Conservation (phyloP, 2,888 invertebrate genomes). For the Callinectes sapidus region DNA sequence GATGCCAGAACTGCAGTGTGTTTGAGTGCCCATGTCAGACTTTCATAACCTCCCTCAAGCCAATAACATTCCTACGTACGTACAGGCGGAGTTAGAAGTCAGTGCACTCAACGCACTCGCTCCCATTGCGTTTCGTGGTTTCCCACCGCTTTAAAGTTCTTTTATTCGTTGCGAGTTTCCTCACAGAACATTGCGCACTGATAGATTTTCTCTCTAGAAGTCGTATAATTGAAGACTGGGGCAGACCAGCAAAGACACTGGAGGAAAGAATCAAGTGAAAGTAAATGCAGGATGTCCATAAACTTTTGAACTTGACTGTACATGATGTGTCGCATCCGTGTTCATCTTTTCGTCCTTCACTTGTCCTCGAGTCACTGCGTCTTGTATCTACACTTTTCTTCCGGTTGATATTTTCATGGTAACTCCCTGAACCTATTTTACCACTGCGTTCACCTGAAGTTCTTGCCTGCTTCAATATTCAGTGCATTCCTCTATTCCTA, state of each 20-base stretch:
- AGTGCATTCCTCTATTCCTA: not conserved
- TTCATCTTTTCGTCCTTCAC: not conserved
- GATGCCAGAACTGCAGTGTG: not conserved
- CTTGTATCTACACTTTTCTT: not conserved
- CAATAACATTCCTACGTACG: not conserved
- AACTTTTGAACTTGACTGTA: not conserved
- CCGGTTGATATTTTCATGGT: not conserved
- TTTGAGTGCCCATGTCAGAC: not conserved
- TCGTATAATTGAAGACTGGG: too few species aligned
- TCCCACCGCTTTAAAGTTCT: too few species aligned
- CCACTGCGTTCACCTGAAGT: not conserved
- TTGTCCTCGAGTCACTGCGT: not conserved
- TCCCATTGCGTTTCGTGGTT: too few species aligned
- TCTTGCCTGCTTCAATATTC: not conserved
- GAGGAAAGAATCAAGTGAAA: too few species aligned
- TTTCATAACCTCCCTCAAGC: not conserved
- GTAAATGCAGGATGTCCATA: too few species aligned
- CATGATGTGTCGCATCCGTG: not conserved
- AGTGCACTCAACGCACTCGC: too few species aligned
- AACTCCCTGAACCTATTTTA: not conserved
- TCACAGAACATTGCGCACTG: too few species aligned
- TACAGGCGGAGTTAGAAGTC: too few species aligned
- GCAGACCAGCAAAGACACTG: too few species aligned
- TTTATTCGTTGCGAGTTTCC: too few species aligned
- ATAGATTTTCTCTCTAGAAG: too few species aligned